A percentile compares a stretch with the other conserved stretches of the same genome.
phyloP scores from a whole-genome alignment of 2,888 invertebrate species.

The Sarcophaga variegata region DNA sequence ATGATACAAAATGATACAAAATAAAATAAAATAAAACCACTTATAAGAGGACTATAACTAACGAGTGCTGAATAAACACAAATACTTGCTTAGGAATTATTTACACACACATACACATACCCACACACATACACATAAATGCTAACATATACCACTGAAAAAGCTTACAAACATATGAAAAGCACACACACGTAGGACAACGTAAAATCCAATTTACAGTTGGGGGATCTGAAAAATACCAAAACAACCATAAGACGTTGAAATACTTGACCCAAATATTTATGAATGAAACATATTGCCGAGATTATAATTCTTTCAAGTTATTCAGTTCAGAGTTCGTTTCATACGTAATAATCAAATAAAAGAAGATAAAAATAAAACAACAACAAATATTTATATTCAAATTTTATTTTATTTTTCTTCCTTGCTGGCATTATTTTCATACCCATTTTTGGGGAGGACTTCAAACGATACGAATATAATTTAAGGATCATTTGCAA shows the following conservation, averaged over 20 bases:
- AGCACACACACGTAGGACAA: not conserved
- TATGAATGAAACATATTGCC: conserved; percentile 54
- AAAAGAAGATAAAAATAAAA: not conserved
- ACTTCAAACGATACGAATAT: too few species aligned
- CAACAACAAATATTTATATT: not conserved
- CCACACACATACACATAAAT: not conserved
- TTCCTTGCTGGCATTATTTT: too few species aligned
- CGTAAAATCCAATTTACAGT: not conserved
- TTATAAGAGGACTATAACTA: conserved; percentile 33
- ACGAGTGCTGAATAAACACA: conserved; percentile 45
- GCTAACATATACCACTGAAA: not conserved
- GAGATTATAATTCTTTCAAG: conserved; percentile 29
- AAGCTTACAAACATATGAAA: too few species aligned
- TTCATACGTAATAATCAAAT: not conserved
- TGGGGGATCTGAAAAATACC: not conserved
- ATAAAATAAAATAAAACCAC: conserved; percentile 33
- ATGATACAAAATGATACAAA: too few species aligned
- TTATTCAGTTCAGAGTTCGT: not conserved
- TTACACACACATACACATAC: not conserved
- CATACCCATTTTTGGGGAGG: too few species aligned
- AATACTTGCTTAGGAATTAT: conserved; percentile 15
- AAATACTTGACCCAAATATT: conserved; percentile 58
- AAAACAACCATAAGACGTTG: conserved; percentile 42
- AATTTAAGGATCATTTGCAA: too few species aligned
- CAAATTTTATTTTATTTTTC: too few species aligned